Conservation (phyloP, 2,113 vertebrate genomes). For the Larimichthys polyactis region DNA sequence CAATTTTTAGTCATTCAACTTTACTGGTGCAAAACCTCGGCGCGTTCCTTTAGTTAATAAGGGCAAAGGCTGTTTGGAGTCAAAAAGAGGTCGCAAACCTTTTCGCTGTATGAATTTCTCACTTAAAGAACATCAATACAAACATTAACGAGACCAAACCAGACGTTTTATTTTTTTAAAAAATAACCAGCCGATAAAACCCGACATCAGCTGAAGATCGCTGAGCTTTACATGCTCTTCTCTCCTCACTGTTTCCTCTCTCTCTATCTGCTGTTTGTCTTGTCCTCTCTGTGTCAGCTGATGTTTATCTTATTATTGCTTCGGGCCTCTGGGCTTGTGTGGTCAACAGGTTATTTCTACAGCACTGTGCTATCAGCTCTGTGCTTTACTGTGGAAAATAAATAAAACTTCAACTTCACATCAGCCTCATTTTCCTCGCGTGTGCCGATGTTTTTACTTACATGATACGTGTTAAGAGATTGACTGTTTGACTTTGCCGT, state of each 20-base stretch:
- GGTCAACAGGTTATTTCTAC: slow-evolving; percentile 51
- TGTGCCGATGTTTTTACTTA: neutral
- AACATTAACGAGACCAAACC: neutral
- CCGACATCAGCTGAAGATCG: neutral
- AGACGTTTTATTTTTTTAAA: neutral
- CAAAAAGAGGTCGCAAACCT: neutral
- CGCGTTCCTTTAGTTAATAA: neutral
- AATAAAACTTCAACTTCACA: no score
- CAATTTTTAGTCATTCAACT: neutral
- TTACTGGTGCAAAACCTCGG: neutral
- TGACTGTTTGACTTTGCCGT: neutral
- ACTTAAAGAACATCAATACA: neutral
- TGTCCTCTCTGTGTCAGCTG: slow-evolving; percentile 41
- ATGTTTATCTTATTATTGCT: slow-evolving; percentile 64
- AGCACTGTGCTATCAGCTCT: slow-evolving; percentile 4
- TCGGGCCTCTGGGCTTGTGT: slow-evolving; percentile 29
- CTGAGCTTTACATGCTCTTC: slow-evolving; percentile 5
- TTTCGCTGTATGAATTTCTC: neutral
- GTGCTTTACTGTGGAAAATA: neutral
- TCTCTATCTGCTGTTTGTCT: slow-evolving; percentile 29
- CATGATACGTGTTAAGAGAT: neutral
- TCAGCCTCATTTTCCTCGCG: neutral
- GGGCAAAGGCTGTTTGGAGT: neutral
- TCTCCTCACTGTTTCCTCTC: neutral
- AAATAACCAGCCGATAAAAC: neutral